phyloP scores from a whole-genome alignment of 1,140 invertebrate genomes.

The Conus betulinus region DNA sequence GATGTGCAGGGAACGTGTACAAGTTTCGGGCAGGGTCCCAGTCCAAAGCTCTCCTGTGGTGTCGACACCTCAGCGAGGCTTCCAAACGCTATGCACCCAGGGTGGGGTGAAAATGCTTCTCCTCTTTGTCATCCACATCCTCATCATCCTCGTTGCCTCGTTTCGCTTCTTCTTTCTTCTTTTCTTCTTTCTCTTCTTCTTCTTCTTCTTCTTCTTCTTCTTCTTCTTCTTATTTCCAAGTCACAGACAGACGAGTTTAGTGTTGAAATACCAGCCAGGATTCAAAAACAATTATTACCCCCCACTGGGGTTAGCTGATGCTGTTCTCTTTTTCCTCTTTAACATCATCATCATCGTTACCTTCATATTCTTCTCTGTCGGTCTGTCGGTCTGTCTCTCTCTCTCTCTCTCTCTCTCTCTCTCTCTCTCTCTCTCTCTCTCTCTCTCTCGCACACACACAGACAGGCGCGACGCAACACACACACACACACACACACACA shows the following conservation, averaged over 20 bases:
- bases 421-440: background rate
- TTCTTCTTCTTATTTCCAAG: too few species aligned
- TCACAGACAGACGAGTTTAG: too few species aligned
- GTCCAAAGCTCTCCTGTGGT: slow-evolving; percentile 84
- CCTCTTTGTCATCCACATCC: background rate
- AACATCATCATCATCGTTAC: background rate
- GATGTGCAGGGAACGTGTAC: slow-evolving; percentile 85
- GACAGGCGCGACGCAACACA: background rate
- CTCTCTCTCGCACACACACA: background rate
- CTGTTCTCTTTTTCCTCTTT: too few species aligned
- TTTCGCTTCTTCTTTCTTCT: too few species aligned
- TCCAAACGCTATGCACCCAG: slow-evolving; percentile 65
- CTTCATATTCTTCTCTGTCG: background rate
- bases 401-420: background rate
- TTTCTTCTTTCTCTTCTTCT: too few species aligned
- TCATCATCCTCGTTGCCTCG: background rate
- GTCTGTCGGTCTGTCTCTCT: background rate
- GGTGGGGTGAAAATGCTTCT: slow-evolving; percentile 37
- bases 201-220: too few species aligned
- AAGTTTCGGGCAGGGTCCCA: slow-evolving; percentile 88
- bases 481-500: too few species aligned
- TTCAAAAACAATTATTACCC: too few species aligned
- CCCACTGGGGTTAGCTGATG: too few species aligned
- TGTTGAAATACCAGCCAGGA: too few species aligned
- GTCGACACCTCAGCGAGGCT: slow-evolving; percentile 83